A percentile compares a stretch with the other conserved stretches of the same genome.
These are phyloP conservation scores for Anoncus sp. DNA, from an alignment of 2,888 invertebrate species.

Conservation along the genomic window DNA sequence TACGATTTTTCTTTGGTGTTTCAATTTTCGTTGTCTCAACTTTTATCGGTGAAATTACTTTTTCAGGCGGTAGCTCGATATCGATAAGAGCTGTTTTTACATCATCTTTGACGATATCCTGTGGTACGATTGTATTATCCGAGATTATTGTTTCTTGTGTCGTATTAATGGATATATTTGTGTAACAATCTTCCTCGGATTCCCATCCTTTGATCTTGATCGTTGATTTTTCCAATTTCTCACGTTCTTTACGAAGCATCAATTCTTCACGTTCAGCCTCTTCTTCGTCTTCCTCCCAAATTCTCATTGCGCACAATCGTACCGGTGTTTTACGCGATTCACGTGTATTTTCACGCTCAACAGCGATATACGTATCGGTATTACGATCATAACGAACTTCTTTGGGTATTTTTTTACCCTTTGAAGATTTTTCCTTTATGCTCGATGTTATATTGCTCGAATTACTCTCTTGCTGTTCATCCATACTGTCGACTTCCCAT, in stretches of 20 bases:
- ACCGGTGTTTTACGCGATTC: constrained; percentile 72
- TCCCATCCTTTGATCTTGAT: constrained; percentile 69
- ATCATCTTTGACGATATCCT: too few species aligned
- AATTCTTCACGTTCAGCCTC: constrained; percentile 79
- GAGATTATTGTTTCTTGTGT: constrained; percentile 36
- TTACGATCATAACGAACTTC: constrained; percentile 78
- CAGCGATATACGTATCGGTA: constrained; percentile 79
- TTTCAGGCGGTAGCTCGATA: too few species aligned
- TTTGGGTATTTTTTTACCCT: constrained; percentile 74
- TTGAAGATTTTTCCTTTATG: constrained; percentile 16
- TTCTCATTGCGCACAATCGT: constrained; percentile 75
- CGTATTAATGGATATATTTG: constrained; percentile 15
- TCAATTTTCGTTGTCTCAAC: too few species aligned
- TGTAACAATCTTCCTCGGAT: constrained; percentile 67
- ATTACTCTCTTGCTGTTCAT: constrained; percentile 69
- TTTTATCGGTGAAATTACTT: too few species aligned
- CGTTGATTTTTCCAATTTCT: constrained; percentile 5
- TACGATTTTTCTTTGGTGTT: constrained; percentile 62
- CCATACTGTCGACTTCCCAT: constrained; percentile 81
- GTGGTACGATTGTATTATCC: constrained; percentile 22
- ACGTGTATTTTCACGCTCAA: constrained; percentile 71
- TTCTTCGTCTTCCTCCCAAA: constrained; percentile 82
- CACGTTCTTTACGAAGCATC: constrained; percentile 70
- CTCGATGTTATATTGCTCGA: constrained; percentile 4
- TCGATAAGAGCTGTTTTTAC: background rate